Conservation (phyloP, 2,113 vertebrate genomes). For the Seriola quinqueradiata region DNA sequence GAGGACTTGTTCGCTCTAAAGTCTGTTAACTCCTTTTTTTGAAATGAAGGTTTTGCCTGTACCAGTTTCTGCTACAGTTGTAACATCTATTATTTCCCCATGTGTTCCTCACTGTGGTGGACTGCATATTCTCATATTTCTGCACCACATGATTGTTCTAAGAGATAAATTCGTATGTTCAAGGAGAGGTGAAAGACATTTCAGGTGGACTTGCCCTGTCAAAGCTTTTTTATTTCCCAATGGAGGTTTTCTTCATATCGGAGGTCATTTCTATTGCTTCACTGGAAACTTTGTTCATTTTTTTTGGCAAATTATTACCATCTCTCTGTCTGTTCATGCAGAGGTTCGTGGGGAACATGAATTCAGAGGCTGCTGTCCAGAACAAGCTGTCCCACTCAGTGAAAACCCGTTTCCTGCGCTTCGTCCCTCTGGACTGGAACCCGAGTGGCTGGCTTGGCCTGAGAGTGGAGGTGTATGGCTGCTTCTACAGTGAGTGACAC, state of each 20-base stretch:
- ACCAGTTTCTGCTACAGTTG: no score
- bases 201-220: no score
- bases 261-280: conserved; percentile 1
- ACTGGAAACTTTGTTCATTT: not conserved
- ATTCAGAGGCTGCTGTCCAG: conserved; percentile 89
- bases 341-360: conserved; percentile 91
- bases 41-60: no score
- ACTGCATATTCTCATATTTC: no score
- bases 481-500: conserved; percentile 91
- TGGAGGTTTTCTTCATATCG: not conserved
- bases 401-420: conserved; percentile 90
- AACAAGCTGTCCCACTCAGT: conserved; percentile 90
- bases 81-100: no score
- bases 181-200: no score
- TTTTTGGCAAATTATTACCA: not conserved
- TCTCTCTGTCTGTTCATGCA: conserved; percentile 62
- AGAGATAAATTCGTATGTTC: no score
- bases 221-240: no score
- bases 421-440: conserved; percentile 91
- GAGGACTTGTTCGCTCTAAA: no score
- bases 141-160: no score
- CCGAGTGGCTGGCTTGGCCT: conserved; percentile 88
- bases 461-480: conserved; percentile 92
- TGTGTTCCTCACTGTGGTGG: no score
- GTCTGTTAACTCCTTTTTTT: no score